phyloP scores from a whole-genome alignment of 2,113 vertebrate genomes.

The Sylvicapra grimmia region DNA sequence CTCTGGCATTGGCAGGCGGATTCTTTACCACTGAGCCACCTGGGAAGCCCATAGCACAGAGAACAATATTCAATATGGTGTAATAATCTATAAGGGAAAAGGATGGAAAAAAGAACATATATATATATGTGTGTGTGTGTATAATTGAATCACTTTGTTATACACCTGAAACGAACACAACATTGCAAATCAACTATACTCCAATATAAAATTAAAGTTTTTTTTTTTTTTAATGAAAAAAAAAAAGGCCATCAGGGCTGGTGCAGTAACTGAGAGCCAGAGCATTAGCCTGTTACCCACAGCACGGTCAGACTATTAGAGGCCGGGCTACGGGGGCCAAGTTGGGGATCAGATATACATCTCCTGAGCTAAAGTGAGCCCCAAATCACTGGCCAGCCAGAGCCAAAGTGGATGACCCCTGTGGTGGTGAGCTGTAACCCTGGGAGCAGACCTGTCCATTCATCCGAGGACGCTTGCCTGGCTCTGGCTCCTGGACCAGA shows the following conservation, averaged over 20 bases:
- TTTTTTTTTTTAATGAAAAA: not conserved
- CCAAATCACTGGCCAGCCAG: not conserved
- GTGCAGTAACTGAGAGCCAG: not conserved
- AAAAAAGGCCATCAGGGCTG: not conserved
- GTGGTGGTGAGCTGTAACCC: fast-evolving
- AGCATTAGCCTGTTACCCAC: not conserved
- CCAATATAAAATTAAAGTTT: not conserved
- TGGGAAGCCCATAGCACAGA: not conserved
- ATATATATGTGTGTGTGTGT: not conserved
- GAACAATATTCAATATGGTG: not conserved
- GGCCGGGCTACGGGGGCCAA: not conserved
- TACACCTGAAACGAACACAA: not conserved
- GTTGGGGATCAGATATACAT: not conserved
- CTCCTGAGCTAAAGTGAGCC: not conserved
- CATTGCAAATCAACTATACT: not conserved
- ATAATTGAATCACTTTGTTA: not conserved
- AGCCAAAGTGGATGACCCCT: not conserved
- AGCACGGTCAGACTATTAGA: not conserved
- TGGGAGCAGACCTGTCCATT: not conserved
- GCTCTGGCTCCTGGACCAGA: not conserved
- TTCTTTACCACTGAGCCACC: not conserved
- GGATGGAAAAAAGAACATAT: not conserved
- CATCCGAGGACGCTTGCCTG: not conserved
- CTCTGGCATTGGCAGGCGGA: not conserved
- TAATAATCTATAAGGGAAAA: not conserved